A percentile compares a stretch with the other conserved stretches of the same genome.
Evolutionary conservation across 2,888 invertebrate genomes (phyloP).

Genomic region (Agrochola lychnidis): DNA sequence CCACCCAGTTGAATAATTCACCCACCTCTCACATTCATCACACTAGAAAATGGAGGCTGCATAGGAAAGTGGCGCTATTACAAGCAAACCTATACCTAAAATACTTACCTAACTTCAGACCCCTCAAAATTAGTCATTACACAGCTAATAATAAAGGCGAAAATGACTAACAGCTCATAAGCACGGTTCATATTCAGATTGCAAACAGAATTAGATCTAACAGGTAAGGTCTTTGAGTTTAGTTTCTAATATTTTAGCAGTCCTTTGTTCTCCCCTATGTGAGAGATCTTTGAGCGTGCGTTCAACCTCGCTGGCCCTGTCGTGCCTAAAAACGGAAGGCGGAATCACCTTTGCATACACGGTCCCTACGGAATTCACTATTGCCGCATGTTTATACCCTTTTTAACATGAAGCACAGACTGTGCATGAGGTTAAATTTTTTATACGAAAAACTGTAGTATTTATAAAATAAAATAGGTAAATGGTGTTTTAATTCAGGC

Average conservation of each 20-base stretch:
- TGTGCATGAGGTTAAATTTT: constrained; percentile 32
- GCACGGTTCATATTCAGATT: constrained; percentile 15
- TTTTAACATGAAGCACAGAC: constrained; percentile 16
- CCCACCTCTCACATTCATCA: constrained; percentile 11
- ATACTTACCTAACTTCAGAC: neutral
- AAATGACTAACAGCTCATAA: constrained; percentile 40
- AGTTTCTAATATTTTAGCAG: constrained; percentile 53
- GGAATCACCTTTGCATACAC: constrained; percentile 74
- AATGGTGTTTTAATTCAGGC: too few species aligned
- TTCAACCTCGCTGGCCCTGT: constrained; percentile 74
- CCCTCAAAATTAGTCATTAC: constrained; percentile 46
- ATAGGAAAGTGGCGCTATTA: constrained; percentile 37
- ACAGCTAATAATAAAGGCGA: constrained; percentile 42
- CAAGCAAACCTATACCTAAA: constrained; percentile 33
- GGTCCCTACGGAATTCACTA: constrained; percentile 58
- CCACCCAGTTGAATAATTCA: constrained; percentile 11
- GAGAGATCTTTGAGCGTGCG: constrained; percentile 61
- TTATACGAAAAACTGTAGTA: constrained; percentile 2
- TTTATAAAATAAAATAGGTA: too few species aligned
- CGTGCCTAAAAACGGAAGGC: constrained; percentile 82
- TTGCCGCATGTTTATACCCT: constrained; percentile 66
- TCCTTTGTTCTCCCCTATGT: constrained; percentile 70
- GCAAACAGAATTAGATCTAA: constrained; percentile 63
- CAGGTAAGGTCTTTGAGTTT: constrained; percentile 48
- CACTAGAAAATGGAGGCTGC: constrained; percentile 34